These are phyloP conservation scores for Metridium senile DNA, from an alignment of 92 coral and sea anemone species.

Conservation along the genomic window DNA sequence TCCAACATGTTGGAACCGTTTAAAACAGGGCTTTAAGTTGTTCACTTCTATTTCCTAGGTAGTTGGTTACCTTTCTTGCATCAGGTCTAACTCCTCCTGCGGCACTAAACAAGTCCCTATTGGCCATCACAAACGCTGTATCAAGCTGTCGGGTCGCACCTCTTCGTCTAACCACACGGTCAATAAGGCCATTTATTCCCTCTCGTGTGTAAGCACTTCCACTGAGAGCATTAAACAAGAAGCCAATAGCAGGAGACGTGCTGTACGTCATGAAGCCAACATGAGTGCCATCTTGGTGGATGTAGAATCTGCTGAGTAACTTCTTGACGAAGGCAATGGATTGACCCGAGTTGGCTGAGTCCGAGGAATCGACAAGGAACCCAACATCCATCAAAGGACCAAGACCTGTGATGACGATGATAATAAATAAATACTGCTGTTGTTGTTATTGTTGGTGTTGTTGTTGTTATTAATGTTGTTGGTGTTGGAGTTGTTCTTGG, in stretches of 20 bases:
- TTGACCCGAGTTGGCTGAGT: conserved; percentile 55
- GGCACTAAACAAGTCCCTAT: conserved; percentile 49
- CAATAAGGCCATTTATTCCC: conserved; percentile 41
- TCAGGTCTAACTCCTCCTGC: conserved; percentile 50
- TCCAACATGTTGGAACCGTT: too few species aligned
- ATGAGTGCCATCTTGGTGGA: conserved; percentile 36
- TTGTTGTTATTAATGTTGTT: too few species aligned
- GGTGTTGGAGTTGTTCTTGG: too few species aligned
- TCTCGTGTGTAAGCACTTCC: conserved; percentile 35
- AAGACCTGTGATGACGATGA: conserved; percentile 23
- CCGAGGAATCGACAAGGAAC: conserved; percentile 63
- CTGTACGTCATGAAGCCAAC: conserved; percentile 70
- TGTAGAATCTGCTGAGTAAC: conserved; percentile 42
- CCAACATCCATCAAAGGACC: conserved; percentile 57
- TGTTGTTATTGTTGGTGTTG: too few species aligned
- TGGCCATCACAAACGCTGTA: conserved; percentile 58
- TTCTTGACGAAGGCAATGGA: conserved; percentile 30
- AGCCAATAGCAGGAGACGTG: conserved; percentile 52
- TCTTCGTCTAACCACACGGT: conserved; percentile 38
- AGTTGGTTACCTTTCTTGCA: conserved; percentile 64
- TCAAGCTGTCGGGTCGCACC: conserved; percentile 68
- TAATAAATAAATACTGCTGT: too few species aligned
- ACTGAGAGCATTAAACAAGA: conserved; percentile 48
- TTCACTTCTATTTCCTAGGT: too few species aligned
- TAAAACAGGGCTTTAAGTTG: too few species aligned